Conservation (phyloP, 2,797 vertebrate species). For the Myotis daubentonii region DNA sequence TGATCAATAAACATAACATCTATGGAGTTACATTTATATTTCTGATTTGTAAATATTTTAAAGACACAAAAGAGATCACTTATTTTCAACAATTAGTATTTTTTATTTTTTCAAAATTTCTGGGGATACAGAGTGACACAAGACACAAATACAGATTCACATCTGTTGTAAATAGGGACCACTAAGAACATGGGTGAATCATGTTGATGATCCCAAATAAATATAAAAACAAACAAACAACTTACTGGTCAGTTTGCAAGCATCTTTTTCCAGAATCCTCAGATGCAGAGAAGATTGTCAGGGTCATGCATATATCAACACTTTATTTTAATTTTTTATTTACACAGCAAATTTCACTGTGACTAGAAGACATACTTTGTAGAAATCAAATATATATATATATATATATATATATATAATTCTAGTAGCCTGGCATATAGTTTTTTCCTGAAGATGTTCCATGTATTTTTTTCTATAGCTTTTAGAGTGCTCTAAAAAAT, state of each 20-base stretch:
- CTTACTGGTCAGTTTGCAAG: background rate
- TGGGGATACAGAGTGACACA: background rate
- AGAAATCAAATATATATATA: background rate
- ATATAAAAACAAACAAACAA: background rate
- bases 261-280: background rate
- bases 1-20: background rate
- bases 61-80: background rate
- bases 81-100: background rate
- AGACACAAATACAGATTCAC: background rate
- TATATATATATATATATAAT: too few species aligned
- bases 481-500: background rate
- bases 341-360: background rate
- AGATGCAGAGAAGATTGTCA: background rate
- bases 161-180: background rate
- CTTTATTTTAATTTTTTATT: background rate
- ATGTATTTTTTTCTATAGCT: background rate
- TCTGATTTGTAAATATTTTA: background rate
- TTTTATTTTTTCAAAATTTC: background rate
- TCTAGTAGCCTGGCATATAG: background rate
- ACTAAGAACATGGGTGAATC: background rate
- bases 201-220: background rate
- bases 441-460: background rate
- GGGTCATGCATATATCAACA: rapidly evolving
- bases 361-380: background rate
- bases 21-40: background rate